Conservation (phyloP, 2,888 invertebrate genomes). For the Dermolepida albohirtum region DNA sequence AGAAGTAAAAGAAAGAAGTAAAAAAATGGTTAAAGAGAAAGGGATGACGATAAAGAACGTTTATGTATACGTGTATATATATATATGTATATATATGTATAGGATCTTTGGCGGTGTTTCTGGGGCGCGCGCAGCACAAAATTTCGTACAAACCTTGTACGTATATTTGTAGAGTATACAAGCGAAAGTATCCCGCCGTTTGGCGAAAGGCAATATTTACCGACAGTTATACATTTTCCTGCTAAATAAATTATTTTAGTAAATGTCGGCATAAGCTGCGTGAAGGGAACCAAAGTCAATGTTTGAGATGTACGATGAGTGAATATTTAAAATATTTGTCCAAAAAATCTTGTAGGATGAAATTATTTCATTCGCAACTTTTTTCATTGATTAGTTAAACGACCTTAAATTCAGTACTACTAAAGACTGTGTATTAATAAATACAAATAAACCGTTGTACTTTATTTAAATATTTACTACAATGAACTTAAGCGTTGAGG, state of each 20-base stretch:
- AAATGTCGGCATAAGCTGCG: constrained; percentile 65
- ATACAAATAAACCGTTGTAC: no score
- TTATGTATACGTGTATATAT: constrained; percentile 32
- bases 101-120: constrained; percentile 14
- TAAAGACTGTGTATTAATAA: no score
- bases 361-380: constrained; percentile 42
- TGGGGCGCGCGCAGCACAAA: constrained; percentile 59
- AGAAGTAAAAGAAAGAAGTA: constrained; percentile 32
- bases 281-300: constrained; percentile 55
- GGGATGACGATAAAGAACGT: constrained; percentile 13
- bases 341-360: constrained; percentile 30
- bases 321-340: constrained; percentile 50
- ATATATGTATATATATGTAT: constrained; percentile 45
- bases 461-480: no score
- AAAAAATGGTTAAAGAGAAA: constrained; percentile 20
- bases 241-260: constrained; percentile 67
- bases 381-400: neutral
- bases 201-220: constrained; percentile 66
- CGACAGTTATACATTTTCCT: constrained; percentile 67
- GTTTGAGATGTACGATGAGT: constrained; percentile 51
- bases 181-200: constrained; percentile 65
- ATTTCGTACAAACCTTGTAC: constrained; percentile 55
- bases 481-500: no score
- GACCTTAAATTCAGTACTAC: no score
- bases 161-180: constrained; percentile 63